phyloP scores from a whole-genome alignment of 2,797 vertebrate species.

The Poecilia wingei region DNA sequence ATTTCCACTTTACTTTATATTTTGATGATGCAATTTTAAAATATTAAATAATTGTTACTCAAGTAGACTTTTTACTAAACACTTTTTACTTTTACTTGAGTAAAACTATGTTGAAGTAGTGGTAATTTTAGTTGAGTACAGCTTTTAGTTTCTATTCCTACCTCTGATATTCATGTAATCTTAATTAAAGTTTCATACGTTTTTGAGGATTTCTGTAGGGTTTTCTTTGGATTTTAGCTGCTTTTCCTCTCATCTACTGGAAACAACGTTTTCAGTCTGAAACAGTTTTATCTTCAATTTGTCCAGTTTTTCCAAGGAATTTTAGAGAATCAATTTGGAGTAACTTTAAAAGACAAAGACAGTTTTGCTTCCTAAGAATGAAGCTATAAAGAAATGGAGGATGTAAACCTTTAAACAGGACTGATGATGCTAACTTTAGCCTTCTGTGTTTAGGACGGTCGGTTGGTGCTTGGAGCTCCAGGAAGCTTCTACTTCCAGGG shows the following conservation, averaged over 20 bases:
- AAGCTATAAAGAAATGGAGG: neutral
- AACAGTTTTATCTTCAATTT: neutral
- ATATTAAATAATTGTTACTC: too few relatives aligned
- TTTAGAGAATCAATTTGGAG: neutral
- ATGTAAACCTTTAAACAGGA: neutral
- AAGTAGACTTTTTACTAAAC: too few relatives aligned
- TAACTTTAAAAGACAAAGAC: neutral
- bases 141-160: too few relatives aligned
- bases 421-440: neutral
- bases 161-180: neutral
- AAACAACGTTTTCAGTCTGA: neutral
- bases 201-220: neutral
- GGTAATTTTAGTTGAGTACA: too few relatives aligned
- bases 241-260: neutral
- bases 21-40: too few relatives aligned
- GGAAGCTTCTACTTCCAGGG: constrained; percentile 47
- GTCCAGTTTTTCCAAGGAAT: neutral
- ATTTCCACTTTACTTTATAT: too few relatives aligned
- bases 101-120: too few relatives aligned
- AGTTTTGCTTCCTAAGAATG: neutral
- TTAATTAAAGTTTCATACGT: neutral
- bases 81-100: too few relatives aligned
- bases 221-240: neutral
- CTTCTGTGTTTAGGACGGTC: constrained; percentile 11
- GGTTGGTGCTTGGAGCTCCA: constrained; percentile 35